phyloP scores from a whole-genome alignment of 2,797 vertebrate genomes.

The Babyrousa celebensis region DNA sequence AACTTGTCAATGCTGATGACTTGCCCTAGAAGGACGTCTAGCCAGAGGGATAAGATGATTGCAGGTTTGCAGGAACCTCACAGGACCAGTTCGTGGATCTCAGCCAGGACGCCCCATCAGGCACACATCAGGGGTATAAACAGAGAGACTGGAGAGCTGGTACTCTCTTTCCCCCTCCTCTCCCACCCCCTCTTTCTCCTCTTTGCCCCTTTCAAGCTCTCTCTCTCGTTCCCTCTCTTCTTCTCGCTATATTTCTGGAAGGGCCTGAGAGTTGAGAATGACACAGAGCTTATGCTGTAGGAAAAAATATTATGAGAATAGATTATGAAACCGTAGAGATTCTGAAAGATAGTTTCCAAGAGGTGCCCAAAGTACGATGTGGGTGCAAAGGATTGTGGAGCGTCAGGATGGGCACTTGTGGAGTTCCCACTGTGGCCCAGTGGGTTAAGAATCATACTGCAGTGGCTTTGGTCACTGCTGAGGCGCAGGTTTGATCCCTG shows the following conservation, averaged over 20 bases:
- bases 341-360: slow-evolving; percentile 37
- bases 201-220: too few relatives aligned
- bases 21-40: not conserved
- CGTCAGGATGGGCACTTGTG: not conserved
- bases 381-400: not conserved
- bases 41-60: not conserved
- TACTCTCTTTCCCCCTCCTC: too few relatives aligned
- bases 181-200: too few relatives aligned
- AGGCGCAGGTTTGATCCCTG: too few relatives aligned
- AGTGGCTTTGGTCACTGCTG: too few relatives aligned
- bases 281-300: not conserved
- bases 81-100: not conserved
- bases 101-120: not conserved
- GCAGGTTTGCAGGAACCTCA: not conserved
- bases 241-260: not conserved
- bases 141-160: too few relatives aligned
- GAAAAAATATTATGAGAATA: not conserved
- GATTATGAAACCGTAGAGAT: not conserved
- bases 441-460: too few relatives aligned
- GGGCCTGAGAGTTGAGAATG: not conserved
- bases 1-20: not conserved
- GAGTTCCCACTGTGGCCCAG: too few relatives aligned
- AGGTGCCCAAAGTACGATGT: not conserved
- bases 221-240: too few relatives aligned
- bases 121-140: not conserved